Conservation (phyloP, 2,113 vertebrate species). For the Cyanoramphus novaezelandiae region DNA sequence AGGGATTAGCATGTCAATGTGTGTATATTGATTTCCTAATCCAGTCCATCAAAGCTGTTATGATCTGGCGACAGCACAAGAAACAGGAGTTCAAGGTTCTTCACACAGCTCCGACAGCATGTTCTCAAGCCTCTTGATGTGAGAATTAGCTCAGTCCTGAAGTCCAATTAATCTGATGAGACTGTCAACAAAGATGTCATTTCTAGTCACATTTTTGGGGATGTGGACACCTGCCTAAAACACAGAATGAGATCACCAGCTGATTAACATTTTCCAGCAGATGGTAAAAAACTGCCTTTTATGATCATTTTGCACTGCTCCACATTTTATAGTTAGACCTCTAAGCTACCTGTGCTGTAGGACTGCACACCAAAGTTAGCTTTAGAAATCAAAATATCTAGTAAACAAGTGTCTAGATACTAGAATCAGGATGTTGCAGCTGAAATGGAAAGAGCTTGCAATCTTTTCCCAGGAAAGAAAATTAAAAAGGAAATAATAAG, state of each 20-base stretch:
- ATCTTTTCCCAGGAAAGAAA: not conserved
- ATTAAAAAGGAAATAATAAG: not conserved
- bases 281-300: constrained; percentile 67
- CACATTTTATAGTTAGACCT: not conserved
- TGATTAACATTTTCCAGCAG: constrained; percentile 74
- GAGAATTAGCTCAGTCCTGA: constrained; percentile 53
- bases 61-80: constrained; percentile 3
- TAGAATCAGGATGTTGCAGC: not conserved
- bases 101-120: constrained; percentile 26
- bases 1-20: constrained; percentile 48
- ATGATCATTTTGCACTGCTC: constrained; percentile 23
- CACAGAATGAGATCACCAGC: constrained; percentile 66
- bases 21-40: constrained; percentile 61
- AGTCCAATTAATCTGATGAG: constrained; percentile 61
- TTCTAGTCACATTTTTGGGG: constrained; percentile 49
- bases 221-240: constrained; percentile 72
- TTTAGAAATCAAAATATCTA: not conserved
- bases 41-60: not conserved
- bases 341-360: not conserved
- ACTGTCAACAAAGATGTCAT: constrained; percentile 69
- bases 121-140: constrained; percentile 57
- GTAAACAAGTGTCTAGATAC: not conserved
- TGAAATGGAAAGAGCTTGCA: not conserved
- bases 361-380: not conserved
- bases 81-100: constrained; percentile 61